Conservation (phyloP, 1,140 invertebrate genomes). For the Phenacoccus solenopsis region DNA sequence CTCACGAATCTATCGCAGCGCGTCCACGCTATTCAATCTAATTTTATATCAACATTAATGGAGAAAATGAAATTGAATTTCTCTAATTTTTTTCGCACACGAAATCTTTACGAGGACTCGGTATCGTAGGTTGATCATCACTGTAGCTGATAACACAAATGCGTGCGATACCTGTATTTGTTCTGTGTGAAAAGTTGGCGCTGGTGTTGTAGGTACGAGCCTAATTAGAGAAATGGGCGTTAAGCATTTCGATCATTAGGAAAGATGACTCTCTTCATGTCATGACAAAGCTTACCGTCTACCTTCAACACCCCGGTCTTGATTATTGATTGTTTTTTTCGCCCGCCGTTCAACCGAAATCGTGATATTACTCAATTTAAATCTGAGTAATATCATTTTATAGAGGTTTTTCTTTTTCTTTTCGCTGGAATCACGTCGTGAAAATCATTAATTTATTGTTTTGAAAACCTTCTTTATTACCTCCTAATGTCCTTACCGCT, state of each 20-base stretch:
- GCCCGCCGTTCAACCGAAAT: not conserved
- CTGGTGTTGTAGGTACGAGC: slow-evolving; percentile 4
- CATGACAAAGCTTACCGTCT: not conserved
- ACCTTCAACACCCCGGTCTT: not conserved
- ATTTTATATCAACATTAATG: not conserved
- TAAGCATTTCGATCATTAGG: slow-evolving; percentile 5
- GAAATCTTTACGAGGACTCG: not conserved
- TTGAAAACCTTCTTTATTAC: too few relatives aligned
- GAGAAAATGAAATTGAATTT: not conserved
- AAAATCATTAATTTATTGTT: not conserved
- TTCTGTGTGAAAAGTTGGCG: slow-evolving; percentile 1
- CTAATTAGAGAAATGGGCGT: slow-evolving; percentile 17
- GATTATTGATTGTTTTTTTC: slow-evolving; percentile 6
- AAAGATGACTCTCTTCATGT: slow-evolving; percentile 15
- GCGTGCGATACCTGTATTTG: slow-evolving; percentile 14
- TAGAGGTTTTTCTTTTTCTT: not conserved
- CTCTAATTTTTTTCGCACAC: not conserved
- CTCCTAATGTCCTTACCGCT: too few relatives aligned
- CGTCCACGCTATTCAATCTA: not conserved
- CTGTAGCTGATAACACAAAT: not conserved
- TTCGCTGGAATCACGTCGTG: not conserved
- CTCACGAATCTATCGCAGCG: not conserved
- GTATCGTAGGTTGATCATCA: slow-evolving; percentile 9
- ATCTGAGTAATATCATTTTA: not conserved
- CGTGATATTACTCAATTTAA: not conserved